A percentile compares a stretch with the other conserved stretches of the same genome.
Evolutionary conservation across 1,140 invertebrate genomes (phyloP).

Genomic region (Philotrypesis tridentata): DNA sequence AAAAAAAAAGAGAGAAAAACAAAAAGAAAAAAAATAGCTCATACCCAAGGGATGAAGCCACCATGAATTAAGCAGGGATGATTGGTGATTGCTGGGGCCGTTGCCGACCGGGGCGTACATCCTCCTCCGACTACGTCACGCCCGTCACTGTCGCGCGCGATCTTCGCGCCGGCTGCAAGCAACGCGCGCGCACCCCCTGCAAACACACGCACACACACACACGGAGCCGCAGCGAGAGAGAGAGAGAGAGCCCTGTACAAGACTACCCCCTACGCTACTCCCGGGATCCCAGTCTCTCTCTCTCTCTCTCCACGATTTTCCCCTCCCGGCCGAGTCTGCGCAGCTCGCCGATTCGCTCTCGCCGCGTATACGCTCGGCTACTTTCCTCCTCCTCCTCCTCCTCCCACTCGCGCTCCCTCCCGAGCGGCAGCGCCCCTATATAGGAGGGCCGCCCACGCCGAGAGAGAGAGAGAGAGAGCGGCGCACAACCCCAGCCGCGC

Average conservation of each 20-base stretch:
- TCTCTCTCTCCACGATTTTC: slow-evolving; percentile 2
- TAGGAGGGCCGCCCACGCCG: slow-evolving; percentile 49
- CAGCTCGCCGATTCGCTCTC: background rate
- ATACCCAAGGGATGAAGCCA: slow-evolving; percentile 72
- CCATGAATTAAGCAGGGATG: slow-evolving; percentile 71
- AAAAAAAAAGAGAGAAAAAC: slow-evolving; percentile 5
- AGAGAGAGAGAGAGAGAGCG: too few species aligned
- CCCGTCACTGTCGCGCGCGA: slow-evolving; percentile 69
- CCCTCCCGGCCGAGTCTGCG: background rate
- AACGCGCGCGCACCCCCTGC: background rate
- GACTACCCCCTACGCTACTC: background rate
- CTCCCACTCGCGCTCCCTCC: slow-evolving; percentile 50
- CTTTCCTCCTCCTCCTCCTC: slow-evolving; percentile 36
- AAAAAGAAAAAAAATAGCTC: slow-evolving; percentile 37
- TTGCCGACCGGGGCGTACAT: slow-evolving; percentile 72
- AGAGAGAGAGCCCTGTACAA: background rate
- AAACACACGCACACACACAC: slow-evolving; percentile 58
- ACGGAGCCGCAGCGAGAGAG: too few species aligned
- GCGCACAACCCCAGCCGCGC: slow-evolving; percentile 51
- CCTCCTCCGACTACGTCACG: slow-evolving; percentile 72
- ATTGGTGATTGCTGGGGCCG: slow-evolving; percentile 68
- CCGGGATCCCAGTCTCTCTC: slow-evolving; percentile 11
- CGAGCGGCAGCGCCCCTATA: slow-evolving; percentile 33
- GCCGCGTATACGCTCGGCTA: background rate
- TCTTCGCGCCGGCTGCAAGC: slow-evolving; percentile 24